These are phyloP conservation scores for Motacilla alba DNA, from an alignment of 2,113 vertebrate species.

Conservation along the genomic window DNA sequence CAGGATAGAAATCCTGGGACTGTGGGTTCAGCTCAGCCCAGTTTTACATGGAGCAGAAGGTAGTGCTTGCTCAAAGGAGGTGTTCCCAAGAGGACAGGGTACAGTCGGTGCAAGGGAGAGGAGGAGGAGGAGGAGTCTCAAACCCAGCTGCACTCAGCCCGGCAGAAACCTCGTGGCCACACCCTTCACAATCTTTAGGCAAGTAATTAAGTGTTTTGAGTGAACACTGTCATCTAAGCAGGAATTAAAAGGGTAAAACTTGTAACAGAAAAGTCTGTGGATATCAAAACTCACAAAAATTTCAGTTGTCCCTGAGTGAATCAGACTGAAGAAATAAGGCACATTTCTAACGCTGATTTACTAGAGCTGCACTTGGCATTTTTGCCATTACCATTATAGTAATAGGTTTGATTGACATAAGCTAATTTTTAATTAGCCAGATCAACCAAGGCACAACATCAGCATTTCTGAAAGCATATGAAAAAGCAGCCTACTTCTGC, in stretches of 20 bases:
- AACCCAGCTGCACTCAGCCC: neutral
- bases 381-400: constrained; percentile 1
- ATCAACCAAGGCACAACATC: constrained; percentile 49
- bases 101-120: fast-evolving
- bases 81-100: neutral
- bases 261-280: neutral
- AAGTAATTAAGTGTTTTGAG: neutral
- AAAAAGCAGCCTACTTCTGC: constrained; percentile 52
- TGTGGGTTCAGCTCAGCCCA: neutral
- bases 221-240: neutral
- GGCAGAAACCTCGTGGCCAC: neutral
- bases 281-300: neutral
- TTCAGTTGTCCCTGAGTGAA: neutral
- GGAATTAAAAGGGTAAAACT: neutral
- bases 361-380: neutral
- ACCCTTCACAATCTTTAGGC: neutral
- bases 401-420: constrained; percentile 49
- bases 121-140: neutral
- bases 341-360: neutral
- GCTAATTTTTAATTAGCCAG: constrained; percentile 57
- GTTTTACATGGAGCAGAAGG: neutral
- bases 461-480: constrained; percentile 49
- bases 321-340: neutral
- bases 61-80: neutral
- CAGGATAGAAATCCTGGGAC: neutral